phyloP scores from a whole-genome alignment of 2,888 invertebrate species.

The Eucera pruinosa region DNA sequence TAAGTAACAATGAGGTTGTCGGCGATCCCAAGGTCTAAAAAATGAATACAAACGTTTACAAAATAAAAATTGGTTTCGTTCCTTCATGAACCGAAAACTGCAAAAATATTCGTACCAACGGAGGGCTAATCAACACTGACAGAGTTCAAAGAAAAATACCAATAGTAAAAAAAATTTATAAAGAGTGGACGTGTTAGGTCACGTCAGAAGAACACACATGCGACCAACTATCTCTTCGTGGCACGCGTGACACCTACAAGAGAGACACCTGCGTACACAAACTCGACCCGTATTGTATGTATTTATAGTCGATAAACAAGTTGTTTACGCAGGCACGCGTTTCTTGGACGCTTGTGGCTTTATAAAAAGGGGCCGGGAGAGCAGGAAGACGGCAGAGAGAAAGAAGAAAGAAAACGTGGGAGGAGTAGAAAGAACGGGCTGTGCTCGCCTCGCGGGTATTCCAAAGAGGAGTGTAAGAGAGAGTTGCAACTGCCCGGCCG shows the following conservation, averaged over 20 bases:
- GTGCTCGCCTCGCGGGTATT: neutral
- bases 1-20: too few species aligned
- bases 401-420: slow-evolving; percentile 4
- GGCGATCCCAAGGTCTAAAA: too few species aligned
- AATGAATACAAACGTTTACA: too few species aligned
- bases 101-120: too few species aligned
- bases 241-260: slow-evolving; percentile 9
- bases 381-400: slow-evolving; percentile 1
- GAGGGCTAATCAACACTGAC: too few species aligned
- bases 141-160: too few species aligned
- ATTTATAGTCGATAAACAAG: slow-evolving; percentile 72
- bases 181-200: too few species aligned
- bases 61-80: too few species aligned
- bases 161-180: too few species aligned
- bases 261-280: slow-evolving; percentile 52
- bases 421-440: neutral
- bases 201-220: slow-evolving; percentile 15
- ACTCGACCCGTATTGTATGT: slow-evolving; percentile 19
- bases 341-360: slow-evolving; percentile 38
- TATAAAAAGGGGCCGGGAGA: neutral
- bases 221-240: slow-evolving; percentile 10
- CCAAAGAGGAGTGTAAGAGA: neutral
- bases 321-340: slow-evolving; percentile 69
- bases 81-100: too few species aligned
- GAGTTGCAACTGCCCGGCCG: too few species aligned